A percentile compares a stretch with the other conserved stretches of the same genome.
Evolutionary conservation across 2,888 invertebrate species (phyloP).

Genomic region (Copidosoma aretas): DNA sequence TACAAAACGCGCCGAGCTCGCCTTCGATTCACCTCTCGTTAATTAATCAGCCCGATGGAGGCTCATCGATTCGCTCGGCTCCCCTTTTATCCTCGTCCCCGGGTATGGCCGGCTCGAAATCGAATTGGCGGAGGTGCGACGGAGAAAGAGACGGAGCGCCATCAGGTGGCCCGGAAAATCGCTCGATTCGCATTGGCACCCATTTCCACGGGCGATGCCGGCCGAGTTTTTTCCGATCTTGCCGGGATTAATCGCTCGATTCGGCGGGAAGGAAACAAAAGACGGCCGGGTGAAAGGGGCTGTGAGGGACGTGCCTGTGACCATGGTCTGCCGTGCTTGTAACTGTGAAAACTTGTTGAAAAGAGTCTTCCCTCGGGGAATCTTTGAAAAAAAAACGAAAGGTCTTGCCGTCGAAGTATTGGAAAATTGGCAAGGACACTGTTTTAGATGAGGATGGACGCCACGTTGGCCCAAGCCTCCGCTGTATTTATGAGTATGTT

Average conservation of each 20-base stretch:
- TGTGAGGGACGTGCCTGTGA: neutral
- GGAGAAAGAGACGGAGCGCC: neutral
- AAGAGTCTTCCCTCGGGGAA: too few species aligned
- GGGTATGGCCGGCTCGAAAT: neutral
- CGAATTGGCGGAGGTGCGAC: neutral
- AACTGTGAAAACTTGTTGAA: too few species aligned
- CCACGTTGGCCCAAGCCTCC: too few species aligned
- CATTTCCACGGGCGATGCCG: neutral
- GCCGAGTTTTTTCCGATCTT: neutral
- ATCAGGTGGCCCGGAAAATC: neutral
- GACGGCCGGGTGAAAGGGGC: neutral
- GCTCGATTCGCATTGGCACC: neutral
- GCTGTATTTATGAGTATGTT: too few species aligned
- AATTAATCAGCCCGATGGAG: slow-evolving; percentile 33
- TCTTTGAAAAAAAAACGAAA: too few species aligned
- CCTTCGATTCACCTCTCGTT: slow-evolving; percentile 9
- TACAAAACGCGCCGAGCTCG: neutral
- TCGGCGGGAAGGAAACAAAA: neutral
- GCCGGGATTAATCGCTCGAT: neutral
- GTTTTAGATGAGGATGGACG: too few species aligned
- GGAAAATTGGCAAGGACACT: too few species aligned
- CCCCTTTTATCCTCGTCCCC: neutral
- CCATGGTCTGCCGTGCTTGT: too few species aligned
- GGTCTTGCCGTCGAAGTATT: too few species aligned
- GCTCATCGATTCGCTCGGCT: slow-evolving; percentile 19